Conservation (phyloP, 2,113 vertebrate species). For the Haplochromis burtoni region DNA sequence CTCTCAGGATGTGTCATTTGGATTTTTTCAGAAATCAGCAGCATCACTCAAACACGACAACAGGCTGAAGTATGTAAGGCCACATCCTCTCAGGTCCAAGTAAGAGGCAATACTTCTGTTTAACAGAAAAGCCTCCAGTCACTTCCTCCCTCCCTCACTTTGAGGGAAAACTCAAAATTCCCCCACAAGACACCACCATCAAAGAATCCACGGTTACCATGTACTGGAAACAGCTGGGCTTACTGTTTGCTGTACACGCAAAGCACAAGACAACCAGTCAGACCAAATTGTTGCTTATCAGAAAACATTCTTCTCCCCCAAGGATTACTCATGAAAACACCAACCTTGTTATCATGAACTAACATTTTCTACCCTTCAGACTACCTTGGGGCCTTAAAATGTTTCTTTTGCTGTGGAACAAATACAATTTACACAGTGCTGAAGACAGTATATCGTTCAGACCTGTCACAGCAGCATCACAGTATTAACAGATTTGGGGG, state of each 20-base stretch:
- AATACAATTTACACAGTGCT: neutral
- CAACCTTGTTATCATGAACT: neutral
- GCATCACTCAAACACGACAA: neutral
- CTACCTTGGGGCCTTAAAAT: neutral
- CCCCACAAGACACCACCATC: neutral
- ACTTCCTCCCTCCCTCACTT: neutral
- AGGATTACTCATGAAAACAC: neutral
- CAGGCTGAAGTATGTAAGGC: neutral
- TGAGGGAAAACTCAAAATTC: neutral
- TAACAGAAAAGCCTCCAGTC: neutral
- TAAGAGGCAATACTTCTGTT: neutral
- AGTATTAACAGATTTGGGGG: neutral
- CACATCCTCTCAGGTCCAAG: neutral
- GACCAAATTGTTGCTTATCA: neutral
- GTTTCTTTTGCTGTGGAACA: neutral
- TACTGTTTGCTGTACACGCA: neutral
- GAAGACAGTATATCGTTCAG: neutral
- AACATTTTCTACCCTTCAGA: neutral
- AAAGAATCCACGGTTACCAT: neutral
- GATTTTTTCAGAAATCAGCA: neutral
- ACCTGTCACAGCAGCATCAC: neutral
- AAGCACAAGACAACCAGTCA: neutral
- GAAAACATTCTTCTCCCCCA: neutral
- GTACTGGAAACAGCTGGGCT: neutral
- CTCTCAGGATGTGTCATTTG: neutral